A percentile compares a stretch with the other conserved stretches of the same genome.
Conservation (phyloP, 1,140 invertebrate species). For the Lineus longissimus region DNA sequence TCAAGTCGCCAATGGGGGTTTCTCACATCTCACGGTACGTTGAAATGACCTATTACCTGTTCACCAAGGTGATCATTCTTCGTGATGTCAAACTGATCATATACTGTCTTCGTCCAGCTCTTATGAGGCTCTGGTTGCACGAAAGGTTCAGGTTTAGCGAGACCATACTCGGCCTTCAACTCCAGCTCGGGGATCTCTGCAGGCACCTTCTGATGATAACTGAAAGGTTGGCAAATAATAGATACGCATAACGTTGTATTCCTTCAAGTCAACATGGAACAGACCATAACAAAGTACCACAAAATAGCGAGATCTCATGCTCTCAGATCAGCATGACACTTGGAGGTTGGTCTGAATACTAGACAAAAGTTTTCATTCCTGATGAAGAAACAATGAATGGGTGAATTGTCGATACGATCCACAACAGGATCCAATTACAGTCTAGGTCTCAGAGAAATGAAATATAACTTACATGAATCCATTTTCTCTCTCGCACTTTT, state of each 20-base stretch:
- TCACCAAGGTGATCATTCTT: conserved; percentile 15
- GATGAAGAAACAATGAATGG: too few species aligned
- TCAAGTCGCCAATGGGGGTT: too few species aligned
- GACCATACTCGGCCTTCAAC: conserved; percentile 66
- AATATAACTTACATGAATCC: conserved; percentile 63
- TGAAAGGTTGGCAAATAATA: conserved; percentile 31
- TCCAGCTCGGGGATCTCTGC: conserved; percentile 63
- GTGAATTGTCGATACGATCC: too few species aligned
- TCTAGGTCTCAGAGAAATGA: neutral
- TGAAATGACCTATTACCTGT: too few species aligned
- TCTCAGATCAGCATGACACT: too few species aligned
- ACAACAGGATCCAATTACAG: too few species aligned
- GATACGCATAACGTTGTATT: neutral
- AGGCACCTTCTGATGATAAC: conserved; percentile 68
- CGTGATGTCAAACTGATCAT: conserved; percentile 59
- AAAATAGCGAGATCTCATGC: too few species aligned
- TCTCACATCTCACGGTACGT: too few species aligned
- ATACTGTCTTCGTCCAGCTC: conserved; percentile 61
- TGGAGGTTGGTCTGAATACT: too few species aligned
- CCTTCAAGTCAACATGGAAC: neutral
- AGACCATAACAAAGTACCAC: too few species aligned
- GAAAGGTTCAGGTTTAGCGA: conserved; percentile 66
- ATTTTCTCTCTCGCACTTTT: conserved; percentile 72
- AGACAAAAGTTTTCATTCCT: too few species aligned
- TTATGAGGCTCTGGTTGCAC: conserved; percentile 57